Evolutionary conservation across 2,888 invertebrate genomes (phyloP).

Genomic region (Conomelus anceps): DNA sequence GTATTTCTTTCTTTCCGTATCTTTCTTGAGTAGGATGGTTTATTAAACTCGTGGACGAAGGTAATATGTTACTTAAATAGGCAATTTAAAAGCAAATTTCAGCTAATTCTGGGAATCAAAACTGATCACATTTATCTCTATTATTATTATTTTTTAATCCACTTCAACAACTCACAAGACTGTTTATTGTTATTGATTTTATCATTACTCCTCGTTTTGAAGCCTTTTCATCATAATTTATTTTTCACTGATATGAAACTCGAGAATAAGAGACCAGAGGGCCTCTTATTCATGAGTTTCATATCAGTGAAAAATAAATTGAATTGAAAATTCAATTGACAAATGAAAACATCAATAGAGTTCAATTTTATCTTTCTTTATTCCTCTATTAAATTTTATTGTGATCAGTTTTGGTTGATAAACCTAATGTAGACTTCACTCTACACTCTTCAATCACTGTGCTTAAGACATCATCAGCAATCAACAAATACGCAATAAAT

Average conservation of each 20-base stretch:
- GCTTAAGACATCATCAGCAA: no score
- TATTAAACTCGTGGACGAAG: slow-evolving; percentile 69
- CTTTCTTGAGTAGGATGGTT: slow-evolving; percentile 56
- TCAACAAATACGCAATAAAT: neutral
- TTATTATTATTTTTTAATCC: neutral
- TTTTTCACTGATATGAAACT: no score
- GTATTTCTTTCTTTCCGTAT: slow-evolving; percentile 26
- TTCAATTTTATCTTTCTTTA: no score
- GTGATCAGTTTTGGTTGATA: neutral
- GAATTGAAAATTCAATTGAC: no score
- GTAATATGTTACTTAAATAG: slow-evolving; percentile 48
- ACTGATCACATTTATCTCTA: neutral
- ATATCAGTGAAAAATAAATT: no score
- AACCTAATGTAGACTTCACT: neutral
- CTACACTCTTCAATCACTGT: neutral
- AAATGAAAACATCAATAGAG: no score
- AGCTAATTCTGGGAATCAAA: neutral
- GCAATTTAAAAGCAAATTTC: neutral
- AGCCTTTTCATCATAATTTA: no score
- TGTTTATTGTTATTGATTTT: no score
- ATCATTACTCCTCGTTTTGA: no score
- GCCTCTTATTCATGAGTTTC: no score
- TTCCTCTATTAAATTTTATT: neutral
- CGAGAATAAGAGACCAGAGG: no score
- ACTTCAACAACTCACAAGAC: no score